Evolutionary conservation across 2,797 vertebrate species (phyloP).

Genomic region (Hipposideros larvatus): DNA sequence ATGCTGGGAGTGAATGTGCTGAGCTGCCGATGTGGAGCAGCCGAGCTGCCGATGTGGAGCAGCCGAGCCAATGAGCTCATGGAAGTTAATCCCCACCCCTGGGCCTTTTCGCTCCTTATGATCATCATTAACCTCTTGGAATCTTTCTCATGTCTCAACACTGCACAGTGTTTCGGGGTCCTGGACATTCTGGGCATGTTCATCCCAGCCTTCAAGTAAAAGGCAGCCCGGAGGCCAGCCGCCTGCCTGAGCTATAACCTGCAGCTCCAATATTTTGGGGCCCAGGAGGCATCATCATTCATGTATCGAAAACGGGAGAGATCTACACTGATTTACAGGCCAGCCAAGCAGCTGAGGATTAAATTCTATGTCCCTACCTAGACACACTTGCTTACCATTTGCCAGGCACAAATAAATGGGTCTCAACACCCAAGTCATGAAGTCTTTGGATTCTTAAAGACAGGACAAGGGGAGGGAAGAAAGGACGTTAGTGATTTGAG

Average conservation of each 20-base stretch:
- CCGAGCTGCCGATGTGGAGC: neutral
- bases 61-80: slow-evolving; percentile 16
- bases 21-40: neutral
- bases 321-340: neutral
- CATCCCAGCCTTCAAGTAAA: neutral
- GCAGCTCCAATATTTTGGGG: neutral
- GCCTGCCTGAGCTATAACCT: neutral
- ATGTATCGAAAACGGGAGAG: neutral
- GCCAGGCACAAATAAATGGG: neutral
- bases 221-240: neutral
- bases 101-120: slow-evolving; percentile 30
- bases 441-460: slow-evolving; percentile 13
- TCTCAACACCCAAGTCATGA: neutral
- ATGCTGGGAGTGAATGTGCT: neutral
- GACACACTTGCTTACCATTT: neutral
- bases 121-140: slow-evolving; percentile 25
- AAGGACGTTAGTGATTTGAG: neutral
- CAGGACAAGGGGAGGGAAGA: neutral
- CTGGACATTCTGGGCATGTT: neutral
- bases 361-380: neutral
- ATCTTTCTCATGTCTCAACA: neutral
- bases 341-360: neutral
- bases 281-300: neutral
- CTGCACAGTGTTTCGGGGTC: neutral
- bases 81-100: slow-evolving; percentile 52